Evolutionary conservation across 2,797 vertebrate species (phyloP).

Genomic region (Etheostoma perlongum): DNA sequence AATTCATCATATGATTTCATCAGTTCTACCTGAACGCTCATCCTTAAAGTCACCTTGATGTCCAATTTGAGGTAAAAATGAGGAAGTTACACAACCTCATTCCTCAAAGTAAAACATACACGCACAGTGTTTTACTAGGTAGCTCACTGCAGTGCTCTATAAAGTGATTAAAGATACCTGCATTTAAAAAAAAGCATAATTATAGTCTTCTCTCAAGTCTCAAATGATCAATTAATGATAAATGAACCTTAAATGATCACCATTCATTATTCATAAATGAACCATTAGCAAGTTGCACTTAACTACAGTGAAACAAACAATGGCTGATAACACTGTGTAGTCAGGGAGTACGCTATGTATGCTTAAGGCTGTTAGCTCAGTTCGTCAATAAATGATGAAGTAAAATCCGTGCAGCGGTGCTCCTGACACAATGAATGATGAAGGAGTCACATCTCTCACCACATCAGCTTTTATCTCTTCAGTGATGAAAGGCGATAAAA

Average conservation of each 20-base stretch:
- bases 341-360: background rate
- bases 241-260: background rate
- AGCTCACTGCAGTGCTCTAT: background rate
- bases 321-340: conserved; percentile 12
- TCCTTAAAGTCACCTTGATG: too few relatives aligned
- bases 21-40: background rate
- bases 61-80: background rate
- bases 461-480: background rate
- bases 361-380: conserved; percentile 9
- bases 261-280: background rate
- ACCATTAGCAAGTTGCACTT: background rate
- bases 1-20: background rate
- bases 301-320: background rate
- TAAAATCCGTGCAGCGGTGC: background rate
- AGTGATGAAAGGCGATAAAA: conserved; percentile 7
- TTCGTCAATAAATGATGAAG: conserved; percentile 15
- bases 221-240: conserved; percentile 1
- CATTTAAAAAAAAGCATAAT: background rate
- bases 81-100: background rate
- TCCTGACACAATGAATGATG: background rate
- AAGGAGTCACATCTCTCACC: background rate
- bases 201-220: background rate
- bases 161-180: background rate
- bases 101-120: background rate
- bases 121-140: background rate